Evolutionary conservation across 2,888 invertebrate genomes (phyloP), one percentile per base, ranked within the genome.

Genomic region (Pomacea canaliculata): DNA sequence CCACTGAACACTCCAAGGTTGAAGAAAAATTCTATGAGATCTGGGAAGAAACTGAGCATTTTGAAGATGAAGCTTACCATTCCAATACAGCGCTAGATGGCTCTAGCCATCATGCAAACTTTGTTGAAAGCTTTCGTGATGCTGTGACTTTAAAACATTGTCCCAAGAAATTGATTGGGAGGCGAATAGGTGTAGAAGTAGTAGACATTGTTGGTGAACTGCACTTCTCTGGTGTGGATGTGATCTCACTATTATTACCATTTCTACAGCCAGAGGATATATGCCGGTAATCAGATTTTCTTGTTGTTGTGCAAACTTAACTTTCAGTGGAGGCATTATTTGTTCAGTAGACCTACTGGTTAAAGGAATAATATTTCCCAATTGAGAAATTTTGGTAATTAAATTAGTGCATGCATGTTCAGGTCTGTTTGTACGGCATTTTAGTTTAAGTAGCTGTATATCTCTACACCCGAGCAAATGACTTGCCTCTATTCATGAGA

Each of bases 131-230:
- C 19, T 79, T 81, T 66, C 48, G 80, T 71, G 71, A 68, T 48
- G 78, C 8, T 16, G 16, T 56, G 8, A 16, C 80, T 46, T 65
- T 83, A 46, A 62, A 77, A 27, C 63, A 77, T n/a, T 81, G 80
- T 67, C 77, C 78, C 12, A 84, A 85, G 66, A 66, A 82, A 48
- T 70, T 87, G 66, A 87, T 88, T 51, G 87, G 88, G 8, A 73
- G 85, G 37, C 86, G 85, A 73, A 84, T 88, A 76, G 86, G 87
- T 23, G 63, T 82, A 46, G 81, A 81, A 46, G 71, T 79, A 18
- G 82, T 88, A 23, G 88, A 88, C 78, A 83, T 88, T 48, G 48
- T 87, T 0, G 18, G 56, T 13, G 84, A 84, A 60, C 79, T 88
- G 12, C 37, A 76, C 18, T 18, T n/a, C 19, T 73, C 80, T 71